Conservation (phyloP, 53 echinoderm and acorn worm species). For the Paracentrotus lividus region DNA sequence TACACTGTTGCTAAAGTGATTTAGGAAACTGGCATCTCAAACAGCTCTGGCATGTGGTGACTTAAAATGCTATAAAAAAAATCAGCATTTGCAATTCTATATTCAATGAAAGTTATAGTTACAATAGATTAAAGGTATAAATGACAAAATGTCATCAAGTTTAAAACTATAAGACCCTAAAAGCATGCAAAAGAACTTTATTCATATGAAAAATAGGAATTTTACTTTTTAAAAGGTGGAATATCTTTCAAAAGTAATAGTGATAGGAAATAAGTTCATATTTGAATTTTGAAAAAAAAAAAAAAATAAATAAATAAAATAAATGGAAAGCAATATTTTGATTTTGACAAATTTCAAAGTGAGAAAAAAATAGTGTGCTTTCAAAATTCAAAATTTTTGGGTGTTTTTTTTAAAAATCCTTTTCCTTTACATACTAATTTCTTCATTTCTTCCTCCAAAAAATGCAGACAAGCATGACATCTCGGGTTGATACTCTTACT, state of each 20-base stretch:
- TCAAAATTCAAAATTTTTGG: constrained; percentile 2
- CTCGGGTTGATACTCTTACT: constrained; percentile 41
- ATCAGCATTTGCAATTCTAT: too few relatives aligned
- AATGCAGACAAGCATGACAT: constrained; percentile 64
- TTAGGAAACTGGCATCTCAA: neutral
- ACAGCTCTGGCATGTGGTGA: neutral
- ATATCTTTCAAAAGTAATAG: neutral
- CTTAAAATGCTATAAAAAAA: neutral
- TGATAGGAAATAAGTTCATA: neutral
- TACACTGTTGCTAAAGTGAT: neutral
- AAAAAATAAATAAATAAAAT: neutral
- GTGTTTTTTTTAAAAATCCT: neutral
- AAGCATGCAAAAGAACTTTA: too few relatives aligned
- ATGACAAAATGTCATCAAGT: neutral
- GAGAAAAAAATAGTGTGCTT: constrained; percentile 1
- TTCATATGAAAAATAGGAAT: neutral
- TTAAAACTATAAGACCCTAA: neutral
- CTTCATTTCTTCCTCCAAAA: constrained; percentile 50
- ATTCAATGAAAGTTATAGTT: neutral
- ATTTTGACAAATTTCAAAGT: neutral
- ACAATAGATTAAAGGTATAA: neutral
- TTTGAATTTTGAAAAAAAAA: neutral
- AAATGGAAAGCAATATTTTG: neutral
- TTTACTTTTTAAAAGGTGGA: neutral
- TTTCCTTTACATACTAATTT: constrained; percentile 56